Evolutionary conservation across 2,888 invertebrate species (phyloP).

Genomic region (Drosophila macrospina): DNA sequence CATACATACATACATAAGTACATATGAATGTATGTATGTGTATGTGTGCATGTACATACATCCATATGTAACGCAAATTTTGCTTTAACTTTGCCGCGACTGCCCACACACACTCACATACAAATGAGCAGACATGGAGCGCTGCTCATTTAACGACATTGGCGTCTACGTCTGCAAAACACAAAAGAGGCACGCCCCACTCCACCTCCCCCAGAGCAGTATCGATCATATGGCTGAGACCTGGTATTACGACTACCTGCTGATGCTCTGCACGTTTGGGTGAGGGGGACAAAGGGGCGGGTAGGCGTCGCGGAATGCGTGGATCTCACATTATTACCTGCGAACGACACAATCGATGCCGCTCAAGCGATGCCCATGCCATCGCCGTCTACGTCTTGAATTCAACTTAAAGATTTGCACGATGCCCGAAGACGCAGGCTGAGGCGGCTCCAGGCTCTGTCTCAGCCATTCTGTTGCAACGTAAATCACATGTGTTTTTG

Average conservation of each 20-base stretch:
- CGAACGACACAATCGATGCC: constrained; percentile 81
- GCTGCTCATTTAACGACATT: constrained; percentile 78
- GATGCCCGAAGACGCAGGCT: constrained; percentile 39
- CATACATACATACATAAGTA: not conserved
- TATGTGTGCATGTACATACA: constrained; percentile 9
- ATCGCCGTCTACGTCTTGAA: constrained; percentile 56
- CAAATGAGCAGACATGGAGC: constrained; percentile 24
- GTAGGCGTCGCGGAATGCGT: constrained; percentile 72
- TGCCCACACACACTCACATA: constrained; percentile 54
- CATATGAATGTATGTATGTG: no score
- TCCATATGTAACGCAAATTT: constrained; percentile 66
- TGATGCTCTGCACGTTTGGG: constrained; percentile 52
- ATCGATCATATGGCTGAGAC: constrained; percentile 73
- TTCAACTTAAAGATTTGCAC: constrained; percentile 71
- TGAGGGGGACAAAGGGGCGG: constrained; percentile 20
- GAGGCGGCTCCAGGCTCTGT: constrained; percentile 33
- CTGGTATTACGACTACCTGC: constrained; percentile 67
- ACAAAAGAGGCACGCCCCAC: constrained; percentile 73
- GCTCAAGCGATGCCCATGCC: constrained; percentile 47
- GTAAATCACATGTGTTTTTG: constrained; percentile 65
- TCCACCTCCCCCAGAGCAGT: constrained; percentile 43
- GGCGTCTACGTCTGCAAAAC: constrained; percentile 80
- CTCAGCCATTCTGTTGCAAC: constrained; percentile 43
- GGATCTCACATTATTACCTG: constrained; percentile 81
- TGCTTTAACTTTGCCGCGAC: constrained; percentile 77